phyloP scores from a whole-genome alignment of 2,888 invertebrate species.

The Drosophila parthenogenetica region DNA sequence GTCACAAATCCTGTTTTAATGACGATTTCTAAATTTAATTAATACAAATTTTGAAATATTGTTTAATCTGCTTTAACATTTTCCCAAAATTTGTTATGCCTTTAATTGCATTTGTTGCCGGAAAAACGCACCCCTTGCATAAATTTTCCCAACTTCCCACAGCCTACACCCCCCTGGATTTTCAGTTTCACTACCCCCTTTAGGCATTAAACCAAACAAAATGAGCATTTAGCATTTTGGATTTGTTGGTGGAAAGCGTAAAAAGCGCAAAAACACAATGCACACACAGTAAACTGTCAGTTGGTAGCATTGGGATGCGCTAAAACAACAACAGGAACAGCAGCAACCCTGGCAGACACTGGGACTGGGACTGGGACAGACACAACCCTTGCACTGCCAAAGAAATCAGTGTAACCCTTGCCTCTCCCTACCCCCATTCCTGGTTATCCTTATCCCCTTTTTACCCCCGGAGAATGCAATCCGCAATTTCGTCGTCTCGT shows the following conservation, averaged over 20 bases:
- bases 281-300: slow-evolving; percentile 28
- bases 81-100: slow-evolving; percentile 50
- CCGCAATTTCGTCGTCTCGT: slow-evolving; percentile 67
- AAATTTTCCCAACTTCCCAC: slow-evolving; percentile 12
- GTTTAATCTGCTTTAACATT: neutral
- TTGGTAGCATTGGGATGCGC: slow-evolving; percentile 18
- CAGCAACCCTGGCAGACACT: slow-evolving; percentile 35
- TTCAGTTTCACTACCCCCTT: neutral
- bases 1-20: neutral
- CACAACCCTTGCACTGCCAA: slow-evolving; percentile 52
- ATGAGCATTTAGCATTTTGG: slow-evolving; percentile 76
- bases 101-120: slow-evolving; percentile 52
- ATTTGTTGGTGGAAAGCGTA: slow-evolving; percentile 64
- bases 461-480: slow-evolving; percentile 54
- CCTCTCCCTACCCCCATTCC: neutral
- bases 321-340: slow-evolving; percentile 14
- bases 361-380: neutral
- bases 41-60: neutral
- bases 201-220: slow-evolving; percentile 64
- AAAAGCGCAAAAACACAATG: slow-evolving; percentile 20
- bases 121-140: slow-evolving; percentile 25
- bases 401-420: slow-evolving; percentile 53
- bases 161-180: neutral
- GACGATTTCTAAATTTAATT: slow-evolving; percentile 3
- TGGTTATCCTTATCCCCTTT: neutral